A percentile compares a stretch with the other conserved stretches of the same genome.
Evolutionary conservation across 1,140 invertebrate species (phyloP).

Genomic region (Bombus confusus): DNA sequence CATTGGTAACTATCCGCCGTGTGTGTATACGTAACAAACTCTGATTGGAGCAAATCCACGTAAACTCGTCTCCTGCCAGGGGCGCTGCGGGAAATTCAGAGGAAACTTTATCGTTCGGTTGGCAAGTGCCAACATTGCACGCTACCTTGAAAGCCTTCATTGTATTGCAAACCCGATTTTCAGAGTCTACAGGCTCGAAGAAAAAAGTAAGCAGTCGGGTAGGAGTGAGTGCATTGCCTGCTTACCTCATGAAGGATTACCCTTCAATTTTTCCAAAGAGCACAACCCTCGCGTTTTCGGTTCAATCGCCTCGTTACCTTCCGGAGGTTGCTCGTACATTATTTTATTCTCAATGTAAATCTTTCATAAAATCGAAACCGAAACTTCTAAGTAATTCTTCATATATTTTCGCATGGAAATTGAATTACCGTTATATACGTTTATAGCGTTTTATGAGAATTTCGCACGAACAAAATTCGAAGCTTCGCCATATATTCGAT

Average conservation of each 20-base stretch:
- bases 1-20: slow-evolving; percentile 33
- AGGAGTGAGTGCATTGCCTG: not conserved
- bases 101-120: slow-evolving; percentile 51
- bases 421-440: not conserved
- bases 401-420: not conserved
- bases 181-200: slow-evolving; percentile 26
- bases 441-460: not conserved
- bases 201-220: slow-evolving; percentile 11
- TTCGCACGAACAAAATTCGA: not conserved
- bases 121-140: slow-evolving; percentile 45
- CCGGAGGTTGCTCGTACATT: not conserved
- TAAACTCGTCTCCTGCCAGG: slow-evolving; percentile 43
- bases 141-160: slow-evolving; percentile 42
- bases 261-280: slow-evolving; percentile 27
- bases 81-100: slow-evolving; percentile 48
- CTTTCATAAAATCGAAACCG: not conserved
- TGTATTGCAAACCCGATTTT: slow-evolving; percentile 54
- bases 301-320: slow-evolving; percentile 4
- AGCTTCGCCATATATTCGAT: not conserved
- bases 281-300: not conserved
- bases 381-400: not conserved
- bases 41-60: slow-evolving; percentile 54
- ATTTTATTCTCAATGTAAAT: not conserved
- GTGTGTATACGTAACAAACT: slow-evolving; percentile 51
- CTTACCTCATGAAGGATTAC: slow-evolving; percentile 38